A percentile compares a stretch with the other conserved stretches of the same genome.
Evolutionary conservation across 2,797 vertebrate genomes (phyloP).

Genomic region (Champsocephalus esox): DNA sequence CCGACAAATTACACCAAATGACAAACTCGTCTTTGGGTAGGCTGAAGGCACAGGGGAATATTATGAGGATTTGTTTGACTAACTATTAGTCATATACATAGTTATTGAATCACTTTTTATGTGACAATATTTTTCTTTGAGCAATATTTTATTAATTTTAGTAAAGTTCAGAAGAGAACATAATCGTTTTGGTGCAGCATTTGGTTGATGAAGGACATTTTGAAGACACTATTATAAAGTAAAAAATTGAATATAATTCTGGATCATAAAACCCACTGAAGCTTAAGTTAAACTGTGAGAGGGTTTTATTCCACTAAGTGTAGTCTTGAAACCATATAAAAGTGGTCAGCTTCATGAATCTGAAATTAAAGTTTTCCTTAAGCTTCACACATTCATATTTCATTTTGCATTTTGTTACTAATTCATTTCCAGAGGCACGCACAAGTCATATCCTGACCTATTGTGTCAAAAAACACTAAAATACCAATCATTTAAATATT

Average conservation of each 20-base stretch:
- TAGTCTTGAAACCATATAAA: neutral
- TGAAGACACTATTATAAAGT: slow-evolving; percentile 4
- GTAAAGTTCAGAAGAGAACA: neutral
- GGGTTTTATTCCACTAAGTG: slow-evolving; percentile 3
- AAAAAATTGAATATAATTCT: slow-evolving; percentile 5
- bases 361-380: neutral
- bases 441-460: neutral
- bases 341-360: neutral
- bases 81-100: neutral
- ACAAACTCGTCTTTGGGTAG: slow-evolving; percentile 11
- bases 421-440: neutral
- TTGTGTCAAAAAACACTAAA: slow-evolving; percentile 4
- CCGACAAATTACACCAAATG: slow-evolving; percentile 13
- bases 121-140: neutral
- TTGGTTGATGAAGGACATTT: neutral
- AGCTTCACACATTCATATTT: neutral
- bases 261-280: neutral
- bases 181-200: neutral
- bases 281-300: neutral
- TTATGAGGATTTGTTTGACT: neutral
- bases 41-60: neutral
- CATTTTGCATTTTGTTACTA: neutral
- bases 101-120: neutral
- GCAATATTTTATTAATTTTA: neutral
- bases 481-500: neutral